Evolutionary conservation across 1,140 invertebrate species (phyloP).

Genomic region (Gryllus bimaculatus): DNA sequence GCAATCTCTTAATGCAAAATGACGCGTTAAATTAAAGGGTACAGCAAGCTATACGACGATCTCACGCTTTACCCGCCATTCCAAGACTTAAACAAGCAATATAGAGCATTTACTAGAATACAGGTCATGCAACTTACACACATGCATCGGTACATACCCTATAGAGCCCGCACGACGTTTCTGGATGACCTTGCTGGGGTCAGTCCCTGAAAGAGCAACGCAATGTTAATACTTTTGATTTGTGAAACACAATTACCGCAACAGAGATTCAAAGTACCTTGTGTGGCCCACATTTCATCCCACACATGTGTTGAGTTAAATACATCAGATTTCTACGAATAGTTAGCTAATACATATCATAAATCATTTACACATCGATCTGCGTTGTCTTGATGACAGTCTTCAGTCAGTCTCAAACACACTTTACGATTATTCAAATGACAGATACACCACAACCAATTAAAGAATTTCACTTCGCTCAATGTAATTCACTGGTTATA

Average conservation of each 20-base stretch:
- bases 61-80: background rate
- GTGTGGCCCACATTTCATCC: background rate
- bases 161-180: conserved; percentile 47
- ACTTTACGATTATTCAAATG: background rate
- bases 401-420: background rate
- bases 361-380: background rate
- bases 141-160: conserved; percentile 39
- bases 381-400: background rate
- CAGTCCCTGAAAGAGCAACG: conserved; percentile 37
- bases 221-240: background rate
- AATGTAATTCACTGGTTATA: background rate
- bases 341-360: background rate
- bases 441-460: background rate
- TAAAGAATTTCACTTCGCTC: background rate
- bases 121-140: background rate
- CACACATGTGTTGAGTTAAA: background rate
- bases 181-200: conserved; percentile 49
- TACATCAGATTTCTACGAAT: background rate
- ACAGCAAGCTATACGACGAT: background rate
- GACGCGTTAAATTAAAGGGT: background rate
- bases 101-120: background rate
- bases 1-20: too few species aligned
- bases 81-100: background rate
- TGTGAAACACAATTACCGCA: background rate
- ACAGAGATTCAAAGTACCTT: background rate